Evolutionary conservation across 2,797 vertebrate genomes (phyloP).

Genomic region (Gastrophryne carolinensis): DNA sequence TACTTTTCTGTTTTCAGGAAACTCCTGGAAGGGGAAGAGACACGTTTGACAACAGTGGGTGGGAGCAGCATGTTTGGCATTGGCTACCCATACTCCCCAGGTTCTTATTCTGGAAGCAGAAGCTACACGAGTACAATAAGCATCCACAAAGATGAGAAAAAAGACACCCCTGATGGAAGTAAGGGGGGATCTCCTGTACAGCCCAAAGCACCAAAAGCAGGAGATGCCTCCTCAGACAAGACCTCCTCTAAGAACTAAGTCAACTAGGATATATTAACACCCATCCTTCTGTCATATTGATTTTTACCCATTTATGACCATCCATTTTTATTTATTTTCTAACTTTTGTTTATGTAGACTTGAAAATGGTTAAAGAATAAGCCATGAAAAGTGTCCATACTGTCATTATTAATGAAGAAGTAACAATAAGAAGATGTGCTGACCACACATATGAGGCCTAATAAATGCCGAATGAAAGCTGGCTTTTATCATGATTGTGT

Average conservation of each 20-base stretch:
- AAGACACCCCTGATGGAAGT: background rate
- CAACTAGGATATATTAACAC: background rate
- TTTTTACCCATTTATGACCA: background rate
- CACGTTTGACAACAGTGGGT: constrained; percentile 72
- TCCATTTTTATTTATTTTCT: constrained; percentile 17
- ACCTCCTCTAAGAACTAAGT: constrained; percentile 18
- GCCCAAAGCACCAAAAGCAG: constrained; percentile 37
- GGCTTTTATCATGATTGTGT: no score
- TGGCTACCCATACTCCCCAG: constrained; percentile 60
- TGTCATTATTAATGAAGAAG: background rate
- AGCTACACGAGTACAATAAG: constrained; percentile 63
- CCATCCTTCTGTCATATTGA: constrained; percentile 1
- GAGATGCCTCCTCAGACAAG: constrained; percentile 25
- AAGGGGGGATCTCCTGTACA: constrained; percentile 23
- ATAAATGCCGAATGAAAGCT: background rate
- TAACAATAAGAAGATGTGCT: background rate
- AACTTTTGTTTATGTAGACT: background rate
- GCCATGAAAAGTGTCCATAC: background rate
- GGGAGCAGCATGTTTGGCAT: constrained; percentile 66
- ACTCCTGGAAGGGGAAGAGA: constrained; percentile 81
- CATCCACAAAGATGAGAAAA: constrained; percentile 40
- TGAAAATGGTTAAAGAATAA: background rate
- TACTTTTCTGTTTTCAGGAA: constrained; percentile 65
- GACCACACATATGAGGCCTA: background rate
- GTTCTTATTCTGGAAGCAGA: constrained; percentile 68